These are phyloP conservation scores for Papilio aristodemus DNA, from an alignment of 1,140 invertebrate genomes.

Conservation along the genomic window DNA sequence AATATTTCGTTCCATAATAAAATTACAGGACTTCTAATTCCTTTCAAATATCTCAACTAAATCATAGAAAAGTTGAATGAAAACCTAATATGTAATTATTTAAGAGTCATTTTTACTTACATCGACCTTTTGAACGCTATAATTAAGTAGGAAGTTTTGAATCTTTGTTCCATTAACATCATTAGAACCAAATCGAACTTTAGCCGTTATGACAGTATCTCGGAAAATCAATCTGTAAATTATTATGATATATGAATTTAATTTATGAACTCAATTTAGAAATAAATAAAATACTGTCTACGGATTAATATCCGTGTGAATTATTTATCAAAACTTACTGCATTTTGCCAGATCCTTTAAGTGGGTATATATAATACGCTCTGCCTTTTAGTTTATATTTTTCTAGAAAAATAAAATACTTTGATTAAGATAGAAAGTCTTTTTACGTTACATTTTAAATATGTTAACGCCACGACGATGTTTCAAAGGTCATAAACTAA, in stretches of 20 bases:
- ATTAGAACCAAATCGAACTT: slow-evolving; percentile 29
- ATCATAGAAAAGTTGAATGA: no score
- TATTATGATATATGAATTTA: slow-evolving; percentile 13
- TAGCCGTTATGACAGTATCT: slow-evolving; percentile 24
- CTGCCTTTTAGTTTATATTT: slow-evolving; percentile 46
- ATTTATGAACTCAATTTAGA: no score
- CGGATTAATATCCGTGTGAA: no score
- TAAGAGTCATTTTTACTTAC: slow-evolving; percentile 35
- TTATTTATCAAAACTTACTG: slow-evolving; percentile 42
- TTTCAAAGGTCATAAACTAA: no score
- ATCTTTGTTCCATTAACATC: slow-evolving; percentile 29
- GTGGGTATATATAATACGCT: slow-evolving; percentile 47
- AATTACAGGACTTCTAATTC: no score
- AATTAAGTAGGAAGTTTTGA: slow-evolving; percentile 33
- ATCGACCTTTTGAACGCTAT: slow-evolving; percentile 33
- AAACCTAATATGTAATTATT: no score
- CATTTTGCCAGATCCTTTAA: slow-evolving; percentile 49
- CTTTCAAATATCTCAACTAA: no score
- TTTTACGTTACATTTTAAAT: no score
- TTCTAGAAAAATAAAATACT: slow-evolving; percentile 43
- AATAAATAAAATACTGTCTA: no score
- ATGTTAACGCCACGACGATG: no score
- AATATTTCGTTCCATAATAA: no score
- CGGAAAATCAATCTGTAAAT: slow-evolving; percentile 39
- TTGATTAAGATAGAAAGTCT: no score